Base-by-base conservation (phyloP, 2,113 vertebrate genomes). In the Scartelaos histophorus region DNA sequence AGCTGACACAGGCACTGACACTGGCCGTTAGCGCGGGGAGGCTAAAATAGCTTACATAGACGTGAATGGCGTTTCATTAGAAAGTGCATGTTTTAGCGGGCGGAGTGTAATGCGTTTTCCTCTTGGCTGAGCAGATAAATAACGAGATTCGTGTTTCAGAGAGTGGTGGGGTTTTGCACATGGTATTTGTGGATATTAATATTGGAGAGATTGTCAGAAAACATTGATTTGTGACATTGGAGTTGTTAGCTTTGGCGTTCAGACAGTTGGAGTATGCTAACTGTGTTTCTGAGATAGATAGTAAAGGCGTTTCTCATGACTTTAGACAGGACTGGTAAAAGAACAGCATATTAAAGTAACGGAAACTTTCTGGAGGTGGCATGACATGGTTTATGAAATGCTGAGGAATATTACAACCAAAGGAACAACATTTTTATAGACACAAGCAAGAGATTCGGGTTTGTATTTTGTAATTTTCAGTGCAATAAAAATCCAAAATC, bases 1-100 rank as follows among this genome's bases (percentile, higher is more conserved):
- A 76, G 76, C 81, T 76, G 70, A 38, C 49, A 65, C 79, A 70
- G 76, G 82, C 75, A 83, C 51, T 79, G 83, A 83, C 75, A 75
- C 71, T 15, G 53, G 53, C 53, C 19, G 78, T 76, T 69, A 74
- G 84, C 71, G 49, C 17, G 79, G 83, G 24, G 16, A 6, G 81
- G 82, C 85, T 73, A 75, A 53, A 57, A 68, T 67, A 65, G 70
- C 78, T 54, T 69, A 13, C 4, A 64, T 17, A 21, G 21, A 67
- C 29, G 15, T 35, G 21, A 67, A 43, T 17, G 61, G 45, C 22
- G 61, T 72, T 70, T 74, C 53, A 81, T 87, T 83, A 87, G 72
- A 58, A 49, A 79, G 68, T 74, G 70, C 69, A 76, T 73, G 73
- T 81, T 74, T 78, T 71, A 35, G 74, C 2, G 76, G 0, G 62